phyloP scores from a whole-genome alignment of 1,140 invertebrate species.

The Odontomachus brunneus region DNA sequence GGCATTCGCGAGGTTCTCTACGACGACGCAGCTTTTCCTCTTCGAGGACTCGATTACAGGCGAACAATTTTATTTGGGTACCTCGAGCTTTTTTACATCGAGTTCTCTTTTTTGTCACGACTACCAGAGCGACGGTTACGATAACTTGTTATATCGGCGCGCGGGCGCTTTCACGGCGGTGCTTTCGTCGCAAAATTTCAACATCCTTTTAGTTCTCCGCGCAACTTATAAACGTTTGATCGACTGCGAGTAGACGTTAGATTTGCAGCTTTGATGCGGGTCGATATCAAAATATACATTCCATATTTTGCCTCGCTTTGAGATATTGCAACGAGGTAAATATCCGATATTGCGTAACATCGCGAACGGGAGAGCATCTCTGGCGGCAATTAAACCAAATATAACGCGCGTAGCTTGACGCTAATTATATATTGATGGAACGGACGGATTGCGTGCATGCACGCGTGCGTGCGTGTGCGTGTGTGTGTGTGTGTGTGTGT shows the following conservation, averaged over 20 bases:
- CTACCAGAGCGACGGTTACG: slow-evolving; percentile 32
- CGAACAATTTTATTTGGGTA: slow-evolving; percentile 55
- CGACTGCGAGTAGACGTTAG: slow-evolving; percentile 48
- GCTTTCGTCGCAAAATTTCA: slow-evolving; percentile 38
- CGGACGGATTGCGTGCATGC: no score
- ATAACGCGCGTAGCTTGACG: not conserved
- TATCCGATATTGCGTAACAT: slow-evolving; percentile 19
- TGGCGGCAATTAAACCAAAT: slow-evolving; percentile 28
- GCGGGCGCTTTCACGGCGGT: slow-evolving; percentile 10
- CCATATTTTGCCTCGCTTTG: slow-evolving; percentile 8
- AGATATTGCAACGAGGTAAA: slow-evolving; percentile 17
- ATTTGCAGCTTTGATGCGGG: slow-evolving; percentile 38
- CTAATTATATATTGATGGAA: not conserved
- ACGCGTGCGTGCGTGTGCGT: no score
- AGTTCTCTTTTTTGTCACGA: slow-evolving; percentile 18
- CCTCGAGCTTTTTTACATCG: slow-evolving; percentile 42
- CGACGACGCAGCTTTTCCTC: slow-evolving; percentile 49
- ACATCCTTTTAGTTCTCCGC: slow-evolving; percentile 45
- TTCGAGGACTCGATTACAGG: slow-evolving; percentile 57
- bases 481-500: no score
- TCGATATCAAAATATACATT: slow-evolving; percentile 38
- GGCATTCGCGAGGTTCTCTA: slow-evolving; percentile 26
- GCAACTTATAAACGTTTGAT: slow-evolving; percentile 42
- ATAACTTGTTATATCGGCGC: slow-evolving; percentile 33
- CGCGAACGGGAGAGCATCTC: not conserved